Percentiles rank a stretch among this genome's conserved stretches.
Conservation (phyloP, 2,797 vertebrate species). For the Coluber constrictor region DNA sequence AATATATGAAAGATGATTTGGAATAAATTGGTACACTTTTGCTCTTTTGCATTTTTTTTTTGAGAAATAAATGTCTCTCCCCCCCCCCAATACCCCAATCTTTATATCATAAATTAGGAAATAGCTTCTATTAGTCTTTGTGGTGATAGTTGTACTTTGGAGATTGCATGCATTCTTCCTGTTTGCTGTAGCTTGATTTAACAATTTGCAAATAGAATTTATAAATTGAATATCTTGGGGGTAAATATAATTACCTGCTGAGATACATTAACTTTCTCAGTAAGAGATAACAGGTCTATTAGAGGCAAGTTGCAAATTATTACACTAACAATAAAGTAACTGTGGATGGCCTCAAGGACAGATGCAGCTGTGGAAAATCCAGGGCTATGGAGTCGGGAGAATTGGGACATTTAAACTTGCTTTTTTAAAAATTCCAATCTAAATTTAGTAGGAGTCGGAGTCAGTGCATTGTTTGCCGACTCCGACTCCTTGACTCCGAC, state of each 20-base stretch:
- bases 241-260: slow-evolving; percentile 21
- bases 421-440: too few species aligned
- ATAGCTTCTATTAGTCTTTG: background rate
- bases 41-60: background rate
- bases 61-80: background rate
- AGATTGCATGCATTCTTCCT: background rate
- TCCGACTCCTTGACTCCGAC: too few species aligned
- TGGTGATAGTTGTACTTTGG: background rate
- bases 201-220: slow-evolving; percentile 16
- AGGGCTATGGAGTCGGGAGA: too few species aligned
- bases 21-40: background rate
- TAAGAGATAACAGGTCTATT: slow-evolving; percentile 12
- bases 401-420: too few species aligned
- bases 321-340: slow-evolving; percentile 1
- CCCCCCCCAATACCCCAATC: too few species aligned
- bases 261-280: slow-evolving; percentile 27
- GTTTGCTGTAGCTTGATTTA: background rate
- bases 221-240: background rate
- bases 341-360: background rate
- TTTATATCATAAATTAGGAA: background rate
- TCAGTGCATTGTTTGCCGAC: too few species aligned
- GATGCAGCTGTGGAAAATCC: background rate
- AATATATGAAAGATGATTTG: background rate
- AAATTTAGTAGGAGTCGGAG: too few species aligned
- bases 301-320: background rate